phyloP scores from a whole-genome alignment of 2,113 vertebrate species.

The Typhlomys cinereus region DNA sequence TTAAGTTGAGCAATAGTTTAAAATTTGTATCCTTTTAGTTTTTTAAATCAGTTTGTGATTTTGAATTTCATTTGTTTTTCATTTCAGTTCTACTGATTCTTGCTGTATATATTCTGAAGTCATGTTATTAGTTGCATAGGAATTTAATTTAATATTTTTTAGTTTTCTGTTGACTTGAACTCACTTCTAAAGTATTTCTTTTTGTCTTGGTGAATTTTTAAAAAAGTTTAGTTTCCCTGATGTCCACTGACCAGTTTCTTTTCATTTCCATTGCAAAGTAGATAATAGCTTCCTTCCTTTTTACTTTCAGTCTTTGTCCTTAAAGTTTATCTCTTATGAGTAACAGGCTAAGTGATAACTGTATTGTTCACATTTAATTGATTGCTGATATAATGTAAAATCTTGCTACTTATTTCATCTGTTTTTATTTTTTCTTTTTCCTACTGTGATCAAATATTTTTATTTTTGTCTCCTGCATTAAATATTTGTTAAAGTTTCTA shows the following conservation, averaged over 20 bases:
- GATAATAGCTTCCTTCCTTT: background rate
- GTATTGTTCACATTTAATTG: background rate
- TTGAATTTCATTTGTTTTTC: background rate
- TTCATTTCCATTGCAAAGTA: background rate
- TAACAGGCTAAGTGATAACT: background rate
- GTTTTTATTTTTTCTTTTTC: background rate
- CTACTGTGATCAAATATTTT: background rate
- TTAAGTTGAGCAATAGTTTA: background rate
- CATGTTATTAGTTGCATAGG: background rate
- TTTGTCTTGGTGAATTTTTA: background rate
- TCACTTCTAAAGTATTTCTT: background rate
- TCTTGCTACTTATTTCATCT: background rate
- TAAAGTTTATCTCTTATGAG: background rate
- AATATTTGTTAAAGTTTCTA: background rate
- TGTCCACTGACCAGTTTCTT: background rate
- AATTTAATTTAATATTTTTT: background rate
- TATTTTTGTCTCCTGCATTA: background rate
- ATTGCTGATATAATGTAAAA: background rate
- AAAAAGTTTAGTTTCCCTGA: background rate
- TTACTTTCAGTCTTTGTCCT: background rate
- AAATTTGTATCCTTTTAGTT: background rate
- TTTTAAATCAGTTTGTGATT: background rate
- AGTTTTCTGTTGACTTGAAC: background rate
- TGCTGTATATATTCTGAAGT: background rate
- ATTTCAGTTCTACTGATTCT: background rate